These are phyloP conservation scores for Pelvicachromis taeniatus DNA, from an alignment of 2,113 vertebrate genomes.

Conservation along the genomic window DNA sequence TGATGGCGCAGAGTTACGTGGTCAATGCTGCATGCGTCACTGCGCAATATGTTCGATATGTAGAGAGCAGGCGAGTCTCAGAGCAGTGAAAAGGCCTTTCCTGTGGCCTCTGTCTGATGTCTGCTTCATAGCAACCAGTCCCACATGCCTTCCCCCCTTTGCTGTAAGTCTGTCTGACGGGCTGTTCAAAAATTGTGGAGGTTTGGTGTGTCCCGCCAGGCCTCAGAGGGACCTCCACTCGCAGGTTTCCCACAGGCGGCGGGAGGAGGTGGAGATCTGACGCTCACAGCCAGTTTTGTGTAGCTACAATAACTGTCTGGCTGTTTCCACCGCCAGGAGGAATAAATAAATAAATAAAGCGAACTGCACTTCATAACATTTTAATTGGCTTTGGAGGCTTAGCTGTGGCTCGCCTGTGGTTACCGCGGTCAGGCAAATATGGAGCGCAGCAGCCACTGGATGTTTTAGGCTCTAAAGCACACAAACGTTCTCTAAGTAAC, in stretches of 20 bases:
- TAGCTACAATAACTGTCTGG: slow-evolving; percentile 67
- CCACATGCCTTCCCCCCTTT: not conserved
- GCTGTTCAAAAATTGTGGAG: slow-evolving; percentile 14
- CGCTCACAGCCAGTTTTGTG: slow-evolving; percentile 33
- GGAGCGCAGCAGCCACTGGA: slow-evolving; percentile 55
- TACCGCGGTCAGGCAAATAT: slow-evolving; percentile 58
- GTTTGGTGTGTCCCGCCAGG: slow-evolving; percentile 26
- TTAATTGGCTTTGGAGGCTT: slow-evolving; percentile 70
- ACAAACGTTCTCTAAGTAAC: not conserved
- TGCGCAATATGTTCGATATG: slow-evolving; percentile 52
- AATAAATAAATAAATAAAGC: slow-evolving; percentile 68
- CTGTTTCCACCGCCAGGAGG: slow-evolving; percentile 42
- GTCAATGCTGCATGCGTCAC: slow-evolving; percentile 42
- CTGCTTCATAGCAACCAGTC: slow-evolving; percentile 23
- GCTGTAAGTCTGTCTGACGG: slow-evolving; percentile 18
- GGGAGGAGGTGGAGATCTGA: slow-evolving; percentile 26
- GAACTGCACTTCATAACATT: slow-evolving; percentile 68
- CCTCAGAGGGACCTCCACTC: slow-evolving; percentile 42
- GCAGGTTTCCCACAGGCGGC: slow-evolving; percentile 34
- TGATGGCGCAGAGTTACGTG: slow-evolving; percentile 38
- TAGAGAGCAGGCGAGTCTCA: slow-evolving; percentile 17
- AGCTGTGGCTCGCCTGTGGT: slow-evolving; percentile 69
- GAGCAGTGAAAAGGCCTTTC: slow-evolving; percentile 31
- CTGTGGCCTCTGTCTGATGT: slow-evolving; percentile 45
- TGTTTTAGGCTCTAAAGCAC: slow-evolving; percentile 58